Conservation (phyloP, 2,888 invertebrate genomes). For the Petrophora chlorosata region DNA sequence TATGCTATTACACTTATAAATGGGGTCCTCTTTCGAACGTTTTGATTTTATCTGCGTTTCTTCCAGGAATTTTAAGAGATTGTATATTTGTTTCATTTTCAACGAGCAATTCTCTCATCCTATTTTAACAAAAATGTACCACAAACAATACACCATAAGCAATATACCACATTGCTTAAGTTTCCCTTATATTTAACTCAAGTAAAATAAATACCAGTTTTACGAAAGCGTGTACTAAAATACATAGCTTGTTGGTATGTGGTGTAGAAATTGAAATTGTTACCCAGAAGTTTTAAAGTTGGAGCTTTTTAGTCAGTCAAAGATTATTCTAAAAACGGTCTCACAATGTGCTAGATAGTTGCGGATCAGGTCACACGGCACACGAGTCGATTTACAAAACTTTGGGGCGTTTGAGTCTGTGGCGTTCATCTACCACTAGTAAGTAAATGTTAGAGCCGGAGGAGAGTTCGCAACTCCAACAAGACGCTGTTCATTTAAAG, state of each 20-base stretch:
- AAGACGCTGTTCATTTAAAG: constrained; percentile 63
- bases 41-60: constrained; percentile 37
- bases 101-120: background rate
- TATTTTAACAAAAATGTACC: too few relatives aligned
- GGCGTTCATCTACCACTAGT: constrained; percentile 36
- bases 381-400: constrained; percentile 17
- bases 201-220: too few relatives aligned
- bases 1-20: constrained; percentile 62
- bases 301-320: too few relatives aligned
- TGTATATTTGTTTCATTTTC: constrained; percentile 6
- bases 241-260: too few relatives aligned
- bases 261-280: too few relatives aligned
- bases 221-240: too few relatives aligned
- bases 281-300: background rate
- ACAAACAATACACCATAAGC: too few relatives aligned
- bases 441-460: constrained; percentile 53
- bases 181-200: too few relatives aligned
- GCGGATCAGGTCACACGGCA: constrained; percentile 10
- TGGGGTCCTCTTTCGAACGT: constrained; percentile 45
- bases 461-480: constrained; percentile 52
- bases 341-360: background rate
- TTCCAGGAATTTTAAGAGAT: constrained; percentile 27
- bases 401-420: constrained; percentile 37
- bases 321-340: too few relatives aligned
- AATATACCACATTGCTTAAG: too few relatives aligned